Evolutionary conservation across 1,140 invertebrate genomes (phyloP), one percentile per base, ranked within the genome.

Genomic region (Tigriopus japonicus): DNA sequence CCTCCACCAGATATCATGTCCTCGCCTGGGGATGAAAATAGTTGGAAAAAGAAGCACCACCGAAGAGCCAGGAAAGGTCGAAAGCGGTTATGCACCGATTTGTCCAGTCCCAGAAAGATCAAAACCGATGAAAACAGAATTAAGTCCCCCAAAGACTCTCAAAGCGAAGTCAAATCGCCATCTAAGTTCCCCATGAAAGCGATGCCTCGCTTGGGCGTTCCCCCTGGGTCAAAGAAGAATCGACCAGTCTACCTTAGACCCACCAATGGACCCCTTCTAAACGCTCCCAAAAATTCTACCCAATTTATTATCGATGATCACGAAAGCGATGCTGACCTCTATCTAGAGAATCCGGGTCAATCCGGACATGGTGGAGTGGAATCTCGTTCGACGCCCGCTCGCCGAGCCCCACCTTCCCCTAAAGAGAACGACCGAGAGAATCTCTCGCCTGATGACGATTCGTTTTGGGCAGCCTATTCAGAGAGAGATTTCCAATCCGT

Each of bases 271-370:
- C 55, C 55, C 42, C 28, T 58, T 13, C 15, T 58, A 15, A 58
- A 58, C 51, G 58, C 45, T 3, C 45, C 45, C 14, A 60, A 52
- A 54, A 61, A 61, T 40, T 61, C 59, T 5, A 61, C 59, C 21
- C 59, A 61, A 24, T 61, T 61, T 55, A 61, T 61, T 40, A 61
- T 61, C 40, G 59, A 61, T 19, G 59, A 61, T 40, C 59, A 61
- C 40, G 59, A 61, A 24, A 35, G 40, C 12, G 45, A 49, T 21
- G 45, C 45, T 10, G 45, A 49, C 12, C n/a, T 21, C 21, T 15
- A 49, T 10, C n/a, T 21, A 5, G 45, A 49, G 6, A 21, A 49
- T 21, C n/a, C 45, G n/a, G 45, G 21, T 17, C n/a, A 49, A 49
- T 49, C 45, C 45, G 45, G 45, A 15, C n/a, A 49, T 49, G n/a